phyloP scores from a whole-genome alignment of 2,113 vertebrate species.

The Ciconia maguari region DNA sequence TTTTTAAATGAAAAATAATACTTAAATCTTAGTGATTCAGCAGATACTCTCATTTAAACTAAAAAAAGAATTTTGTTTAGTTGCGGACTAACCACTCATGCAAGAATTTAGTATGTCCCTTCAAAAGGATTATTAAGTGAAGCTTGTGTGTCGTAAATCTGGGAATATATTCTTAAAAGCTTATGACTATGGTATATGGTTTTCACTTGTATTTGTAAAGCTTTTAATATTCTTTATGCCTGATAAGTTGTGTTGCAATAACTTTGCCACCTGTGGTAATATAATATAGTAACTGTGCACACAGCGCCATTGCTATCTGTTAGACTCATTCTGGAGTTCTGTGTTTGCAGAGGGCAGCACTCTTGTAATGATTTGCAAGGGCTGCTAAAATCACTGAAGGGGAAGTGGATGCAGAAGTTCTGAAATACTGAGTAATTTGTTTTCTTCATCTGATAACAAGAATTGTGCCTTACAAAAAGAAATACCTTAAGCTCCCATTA shows the following conservation, averaged over 20 bases:
- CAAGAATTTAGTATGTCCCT: background rate
- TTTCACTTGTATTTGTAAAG: conserved; percentile 42
- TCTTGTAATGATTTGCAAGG: conserved; percentile 15
- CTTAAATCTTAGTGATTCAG: conserved; percentile 26
- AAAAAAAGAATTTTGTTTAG: conserved; percentile 9
- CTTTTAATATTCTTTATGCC: background rate
- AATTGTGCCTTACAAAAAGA: conserved; percentile 64
- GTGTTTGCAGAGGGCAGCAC: background rate
- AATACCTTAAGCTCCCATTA: conserved; percentile 67
- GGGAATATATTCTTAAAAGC: conserved; percentile 34
- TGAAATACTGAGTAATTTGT: conserved; percentile 48
- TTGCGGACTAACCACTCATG: background rate
- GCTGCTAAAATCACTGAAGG: conserved; percentile 24
- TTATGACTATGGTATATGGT: background rate
- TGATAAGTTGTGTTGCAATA: conserved; percentile 25
- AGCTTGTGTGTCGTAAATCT: background rate
- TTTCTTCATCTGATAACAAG: conserved; percentile 61
- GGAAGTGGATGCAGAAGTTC: conserved; percentile 36
- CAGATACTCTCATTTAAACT: conserved; percentile 45
- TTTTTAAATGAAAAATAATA: background rate
- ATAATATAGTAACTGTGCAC: background rate
- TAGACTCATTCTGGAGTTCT: conserved; percentile 4
- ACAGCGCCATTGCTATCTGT: background rate
- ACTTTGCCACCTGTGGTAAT: background rate
- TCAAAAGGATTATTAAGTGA: background rate